Base-by-base conservation (phyloP, 2,888 invertebrate species). In the Agonopterix subpropinquella region DNA sequence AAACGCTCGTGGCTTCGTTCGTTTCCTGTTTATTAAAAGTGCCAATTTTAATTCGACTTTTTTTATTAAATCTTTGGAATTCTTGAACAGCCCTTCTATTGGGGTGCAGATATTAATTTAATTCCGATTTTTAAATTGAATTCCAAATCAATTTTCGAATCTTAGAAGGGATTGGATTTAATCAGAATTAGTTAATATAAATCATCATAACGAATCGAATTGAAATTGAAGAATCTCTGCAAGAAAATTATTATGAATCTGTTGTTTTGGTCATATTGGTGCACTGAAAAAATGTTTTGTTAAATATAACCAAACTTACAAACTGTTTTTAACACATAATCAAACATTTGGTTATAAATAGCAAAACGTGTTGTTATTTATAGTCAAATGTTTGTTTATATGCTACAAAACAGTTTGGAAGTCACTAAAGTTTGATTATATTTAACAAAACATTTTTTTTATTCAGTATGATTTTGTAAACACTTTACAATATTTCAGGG, bases 11-110 rank as follows among this genome's bases (percentile, higher is more conserved):
- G 50, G 48, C 47, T 52, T 50, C 48, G 45, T 52, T 50, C 53
- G 48, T 53, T 62, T 56, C 53, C 57, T 57, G 58, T 59, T 61
- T 62, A 64, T 62, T 60, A 64, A 49, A 55, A 51, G 54, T 55
- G 52, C 53, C 56, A 58, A 57, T 55, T 53, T 55, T 47, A 52
- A 51, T 47, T 48, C 45, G 51, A 54, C 51, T 63, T 61, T 62
- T 61, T 63, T 60, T 53, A 56, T 50, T 53, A 55, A 58, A 53
- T 57, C 55, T 42, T 47, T 52, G 50, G 49, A 47, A 43, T 49
- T 47, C 44, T 50, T 45, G 48, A 49, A 50, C 42, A 47, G 43
- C 50, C 28, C 28, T 28, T 28, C 28, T 28, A 28, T 28, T 53
- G 41, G 44, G 55, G 60, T 54, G 49, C 49, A 37, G 46, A 57